Evolutionary conservation across 2,113 vertebrate species (phyloP).

Genomic region (Cryptotis parvus): DNA sequence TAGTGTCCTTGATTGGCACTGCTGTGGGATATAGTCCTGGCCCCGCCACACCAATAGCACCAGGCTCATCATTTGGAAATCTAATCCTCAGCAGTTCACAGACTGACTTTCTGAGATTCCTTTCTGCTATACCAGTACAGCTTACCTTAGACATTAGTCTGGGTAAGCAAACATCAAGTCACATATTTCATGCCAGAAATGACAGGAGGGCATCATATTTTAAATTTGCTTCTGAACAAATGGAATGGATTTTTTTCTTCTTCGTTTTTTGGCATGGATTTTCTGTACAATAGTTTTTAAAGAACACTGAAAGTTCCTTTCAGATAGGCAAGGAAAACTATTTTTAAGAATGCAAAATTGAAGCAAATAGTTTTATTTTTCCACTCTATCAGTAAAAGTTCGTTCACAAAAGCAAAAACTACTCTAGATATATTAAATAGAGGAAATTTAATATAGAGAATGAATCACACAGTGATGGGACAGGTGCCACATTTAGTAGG

Average conservation of each 20-base stretch:
- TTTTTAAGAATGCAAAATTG: conserved; percentile 24
- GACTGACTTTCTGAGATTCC: conserved; percentile 58
- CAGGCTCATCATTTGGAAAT: conserved; percentile 65
- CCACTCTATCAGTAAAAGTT: conserved; percentile 33
- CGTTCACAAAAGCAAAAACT: conserved; percentile 43
- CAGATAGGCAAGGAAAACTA: conserved; percentile 44
- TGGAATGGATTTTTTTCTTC: conserved; percentile 23
- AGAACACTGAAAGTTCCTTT: conserved; percentile 21
- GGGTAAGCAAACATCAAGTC: conserved; percentile 61
- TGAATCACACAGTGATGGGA: background rate
- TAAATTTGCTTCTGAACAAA: conserved; percentile 40
- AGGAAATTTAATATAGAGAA: conserved; percentile 11
- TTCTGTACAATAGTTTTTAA: conserved; percentile 62
- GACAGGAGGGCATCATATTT: conserved; percentile 23
- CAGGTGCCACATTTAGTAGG: background rate
- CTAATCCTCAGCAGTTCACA: conserved; percentile 63
- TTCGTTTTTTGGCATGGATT: conserved; percentile 15
- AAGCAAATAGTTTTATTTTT: conserved; percentile 66
- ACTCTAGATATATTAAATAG: conserved; percentile 37
- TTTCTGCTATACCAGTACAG: conserved; percentile 45
- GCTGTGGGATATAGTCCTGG: background rate
- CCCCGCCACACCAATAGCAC: background rate
- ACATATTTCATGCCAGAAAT: conserved; percentile 60
- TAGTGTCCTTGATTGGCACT: conserved; percentile 61
- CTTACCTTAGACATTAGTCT: conserved; percentile 59